A percentile compares a stretch with the other conserved stretches of the same genome.
Evolutionary conservation across 30 jellyfish, hydroid and myxozoan genomes (phyloP).

Genomic region (Clytia hemisphaerica): DNA sequence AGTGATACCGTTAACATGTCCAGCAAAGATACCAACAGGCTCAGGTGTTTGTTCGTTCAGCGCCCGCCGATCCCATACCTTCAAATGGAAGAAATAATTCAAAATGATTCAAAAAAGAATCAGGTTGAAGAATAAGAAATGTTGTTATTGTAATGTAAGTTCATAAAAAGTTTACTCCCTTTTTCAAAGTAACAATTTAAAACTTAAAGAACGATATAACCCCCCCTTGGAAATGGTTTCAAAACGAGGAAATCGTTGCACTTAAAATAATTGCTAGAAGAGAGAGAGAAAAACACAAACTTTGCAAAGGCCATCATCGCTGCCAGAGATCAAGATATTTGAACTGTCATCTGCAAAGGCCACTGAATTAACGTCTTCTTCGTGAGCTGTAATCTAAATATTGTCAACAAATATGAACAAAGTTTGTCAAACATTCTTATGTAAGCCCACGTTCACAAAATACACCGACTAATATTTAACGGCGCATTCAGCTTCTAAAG

Average conservation of each 20-base stretch:
- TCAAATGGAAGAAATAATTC: not conserved
- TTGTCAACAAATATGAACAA: too few relatives aligned
- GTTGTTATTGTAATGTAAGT: not conserved
- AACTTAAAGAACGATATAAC: not conserved
- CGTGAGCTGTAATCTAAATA: slow-evolving; percentile 61
- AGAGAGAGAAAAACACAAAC: slow-evolving; percentile 16
- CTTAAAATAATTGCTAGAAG: too few relatives aligned
- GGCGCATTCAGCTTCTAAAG: too few relatives aligned
- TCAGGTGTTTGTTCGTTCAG: slow-evolving; percentile 62
- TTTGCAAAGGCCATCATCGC: slow-evolving; percentile 88
- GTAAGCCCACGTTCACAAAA: too few relatives aligned
- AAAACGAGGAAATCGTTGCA: not conserved
- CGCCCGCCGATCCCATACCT: slow-evolving; percentile 92
- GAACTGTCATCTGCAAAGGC: slow-evolving; percentile 67
- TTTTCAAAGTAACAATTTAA: not conserved
- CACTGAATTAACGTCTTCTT: slow-evolving; percentile 90
- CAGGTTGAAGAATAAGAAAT: too few relatives aligned
- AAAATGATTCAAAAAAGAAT: not conserved
- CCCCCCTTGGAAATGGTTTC: not conserved
- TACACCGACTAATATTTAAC: too few relatives aligned
- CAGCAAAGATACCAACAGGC: slow-evolving; percentile 88
- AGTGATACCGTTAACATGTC: slow-evolving; percentile 87
- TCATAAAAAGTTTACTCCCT: not conserved
- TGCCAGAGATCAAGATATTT: slow-evolving; percentile 60
- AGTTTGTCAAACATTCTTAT: too few relatives aligned